Evolutionary conservation across 2,797 vertebrate genomes (phyloP).

Genomic region (Pangasius sanitwongsei): DNA sequence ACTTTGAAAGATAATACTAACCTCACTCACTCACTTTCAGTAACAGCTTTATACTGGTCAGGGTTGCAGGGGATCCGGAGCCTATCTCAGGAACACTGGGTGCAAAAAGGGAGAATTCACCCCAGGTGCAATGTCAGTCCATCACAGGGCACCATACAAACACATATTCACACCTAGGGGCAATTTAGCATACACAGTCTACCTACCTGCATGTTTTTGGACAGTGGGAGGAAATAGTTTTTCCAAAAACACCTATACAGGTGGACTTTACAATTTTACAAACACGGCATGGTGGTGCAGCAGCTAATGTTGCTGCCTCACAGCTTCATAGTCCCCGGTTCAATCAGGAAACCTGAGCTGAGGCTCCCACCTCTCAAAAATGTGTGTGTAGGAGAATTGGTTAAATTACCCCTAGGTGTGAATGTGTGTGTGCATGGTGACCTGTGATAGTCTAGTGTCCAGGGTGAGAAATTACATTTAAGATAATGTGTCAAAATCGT

Average conservation of each 20-base stretch:
- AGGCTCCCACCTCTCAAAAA: neutral
- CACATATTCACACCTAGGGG: neutral
- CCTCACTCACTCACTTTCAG: neutral
- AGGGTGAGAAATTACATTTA: neutral
- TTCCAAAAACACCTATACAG: neutral
- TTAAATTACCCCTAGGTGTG: neutral
- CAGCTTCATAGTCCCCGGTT: neutral
- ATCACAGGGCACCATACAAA: neutral
- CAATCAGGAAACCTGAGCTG: neutral
- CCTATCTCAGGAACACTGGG: neutral
- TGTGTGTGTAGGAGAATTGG: neutral
- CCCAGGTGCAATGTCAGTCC: neutral
- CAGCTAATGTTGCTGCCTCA: neutral
- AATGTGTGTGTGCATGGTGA: neutral
- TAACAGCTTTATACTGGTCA: neutral
- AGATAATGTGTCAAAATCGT: neutral
- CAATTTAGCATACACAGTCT: neutral
- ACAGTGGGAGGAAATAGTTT: neutral
- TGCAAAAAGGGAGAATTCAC: neutral
- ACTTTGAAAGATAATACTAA: neutral
- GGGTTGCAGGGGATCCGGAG: neutral
- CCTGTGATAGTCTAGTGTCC: neutral
- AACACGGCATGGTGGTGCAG: neutral
- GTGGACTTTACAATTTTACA: neutral
- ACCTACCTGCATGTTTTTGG: neutral